Conservation (phyloP, 1,140 invertebrate species). For the Leptonema lineaticorne region DNA sequence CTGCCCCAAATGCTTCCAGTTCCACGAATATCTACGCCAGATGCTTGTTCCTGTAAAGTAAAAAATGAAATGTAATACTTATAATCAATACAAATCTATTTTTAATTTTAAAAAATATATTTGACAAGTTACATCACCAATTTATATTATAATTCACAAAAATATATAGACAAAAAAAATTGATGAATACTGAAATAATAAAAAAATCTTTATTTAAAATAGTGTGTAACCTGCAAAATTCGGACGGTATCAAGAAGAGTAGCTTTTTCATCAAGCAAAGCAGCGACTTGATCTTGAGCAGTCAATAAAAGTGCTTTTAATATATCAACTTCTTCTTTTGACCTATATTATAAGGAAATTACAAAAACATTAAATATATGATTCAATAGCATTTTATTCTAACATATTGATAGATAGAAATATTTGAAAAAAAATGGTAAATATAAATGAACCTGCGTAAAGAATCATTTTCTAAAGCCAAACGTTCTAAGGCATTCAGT, state of each 20-base stretch:
- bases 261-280: slow-evolving; percentile 71
- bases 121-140: too few relatives aligned
- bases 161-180: too few relatives aligned
- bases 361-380: slow-evolving; percentile 13
- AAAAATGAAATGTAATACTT: background rate
- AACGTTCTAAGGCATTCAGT: slow-evolving; percentile 36
- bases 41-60: slow-evolving; percentile 49
- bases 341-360: slow-evolving; percentile 46
- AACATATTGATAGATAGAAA: slow-evolving; percentile 7
- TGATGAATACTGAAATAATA: too few relatives aligned
- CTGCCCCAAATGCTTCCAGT: slow-evolving; percentile 37
- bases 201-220: too few relatives aligned
- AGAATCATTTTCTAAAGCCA: slow-evolving; percentile 39
- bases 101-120: background rate
- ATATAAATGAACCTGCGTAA: slow-evolving; percentile 33
- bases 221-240: slow-evolving; percentile 66
- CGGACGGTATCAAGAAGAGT: slow-evolving; percentile 68
- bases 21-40: slow-evolving; percentile 41
- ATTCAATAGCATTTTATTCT: background rate
- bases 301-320: slow-evolving; percentile 59
- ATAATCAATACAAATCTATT: background rate
- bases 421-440: background rate
- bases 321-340: slow-evolving; percentile 64
- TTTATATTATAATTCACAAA: too few relatives aligned
- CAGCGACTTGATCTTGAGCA: slow-evolving; percentile 71